phyloP scores from a whole-genome alignment of 92 coral and sea anemone species.

The Micromussa lordhowensis region DNA sequence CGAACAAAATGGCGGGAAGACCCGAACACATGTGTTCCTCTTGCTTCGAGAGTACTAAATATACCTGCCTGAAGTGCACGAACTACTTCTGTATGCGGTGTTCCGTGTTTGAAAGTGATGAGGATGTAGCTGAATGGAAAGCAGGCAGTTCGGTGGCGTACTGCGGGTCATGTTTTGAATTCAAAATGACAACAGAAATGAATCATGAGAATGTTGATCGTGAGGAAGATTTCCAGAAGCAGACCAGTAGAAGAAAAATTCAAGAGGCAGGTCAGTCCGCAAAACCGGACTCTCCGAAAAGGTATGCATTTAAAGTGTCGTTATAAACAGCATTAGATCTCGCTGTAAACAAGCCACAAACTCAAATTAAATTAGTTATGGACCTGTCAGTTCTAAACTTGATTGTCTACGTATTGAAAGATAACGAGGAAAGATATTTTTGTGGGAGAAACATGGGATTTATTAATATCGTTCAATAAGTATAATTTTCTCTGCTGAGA shows the following conservation, averaged over 20 bases:
- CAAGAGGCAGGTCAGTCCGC: constrained; percentile 41
- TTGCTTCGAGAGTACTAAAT: too few relatives aligned
- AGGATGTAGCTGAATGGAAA: too few relatives aligned
- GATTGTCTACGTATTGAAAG: constrained; percentile 23
- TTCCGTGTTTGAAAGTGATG: too few relatives aligned
- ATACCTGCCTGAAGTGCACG: too few relatives aligned
- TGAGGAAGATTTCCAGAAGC: too few relatives aligned
- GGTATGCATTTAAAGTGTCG: constrained; percentile 33
- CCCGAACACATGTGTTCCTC: too few relatives aligned
- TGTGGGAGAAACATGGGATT: constrained; percentile 41
- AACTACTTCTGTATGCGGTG: too few relatives aligned
- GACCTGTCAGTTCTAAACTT: constrained; percentile 35
- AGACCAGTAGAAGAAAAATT: constrained; percentile 36
- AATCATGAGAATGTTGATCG: too few relatives aligned
- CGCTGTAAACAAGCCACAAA: constrained; percentile 33
- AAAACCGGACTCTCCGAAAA: constrained; percentile 31
- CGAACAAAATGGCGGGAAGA: too few relatives aligned
- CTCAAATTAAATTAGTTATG: constrained; percentile 24
- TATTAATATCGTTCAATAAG: constrained; percentile 38
- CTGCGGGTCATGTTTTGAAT: too few relatives aligned
- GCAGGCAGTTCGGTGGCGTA: too few relatives aligned
- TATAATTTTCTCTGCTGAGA: constrained; percentile 45
- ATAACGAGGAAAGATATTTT: constrained; percentile 1
- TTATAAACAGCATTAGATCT: constrained; percentile 22
- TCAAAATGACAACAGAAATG: too few relatives aligned